Conservation (phyloP, 2,797 vertebrate genomes). For the Pangasius mekongensis region DNA sequence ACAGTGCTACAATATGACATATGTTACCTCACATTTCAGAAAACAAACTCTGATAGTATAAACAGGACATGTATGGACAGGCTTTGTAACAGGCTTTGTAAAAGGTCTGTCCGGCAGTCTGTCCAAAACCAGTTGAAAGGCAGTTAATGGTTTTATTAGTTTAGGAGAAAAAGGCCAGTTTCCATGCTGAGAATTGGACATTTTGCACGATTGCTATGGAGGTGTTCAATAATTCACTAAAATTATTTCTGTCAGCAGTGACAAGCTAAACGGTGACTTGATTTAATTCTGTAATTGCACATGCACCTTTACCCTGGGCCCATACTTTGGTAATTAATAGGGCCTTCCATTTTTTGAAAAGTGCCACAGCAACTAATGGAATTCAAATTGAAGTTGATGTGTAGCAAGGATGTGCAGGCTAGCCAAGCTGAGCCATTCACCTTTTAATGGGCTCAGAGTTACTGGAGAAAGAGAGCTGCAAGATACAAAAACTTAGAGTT, state of each 20-base stretch:
- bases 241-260: conserved; percentile 81
- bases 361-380: conserved; percentile 72
- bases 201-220: conserved; percentile 63
- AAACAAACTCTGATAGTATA: conserved; percentile 8
- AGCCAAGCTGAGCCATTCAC: conserved; percentile 41
- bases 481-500: conserved; percentile 45
- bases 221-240: conserved; percentile 79
- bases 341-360: conserved; percentile 72
- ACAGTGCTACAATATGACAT: neutral
- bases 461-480: conserved; percentile 34
- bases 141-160: conserved; percentile 50
- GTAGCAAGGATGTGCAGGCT: conserved; percentile 63
- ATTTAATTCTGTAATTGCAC: conserved; percentile 82
- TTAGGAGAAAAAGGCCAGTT: conserved; percentile 45
- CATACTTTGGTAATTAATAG: conserved; percentile 79
- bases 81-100: conserved; percentile 8
- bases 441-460: conserved; percentile 56
- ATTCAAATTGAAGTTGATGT: conserved; percentile 76
- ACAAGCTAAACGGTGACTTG: conserved; percentile 77
- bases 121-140: conserved; percentile 9
- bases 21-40: neutral
- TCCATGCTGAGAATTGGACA: conserved; percentile 40
- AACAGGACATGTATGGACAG: conserved; percentile 25
- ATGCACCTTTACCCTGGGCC: conserved; percentile 75
- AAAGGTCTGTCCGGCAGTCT: conserved; percentile 24